A percentile compares a stretch with the other conserved stretches of the same genome.
phyloP scores from a whole-genome alignment of 2,797 vertebrate species.

The Paratrypauchen microcephalus region DNA sequence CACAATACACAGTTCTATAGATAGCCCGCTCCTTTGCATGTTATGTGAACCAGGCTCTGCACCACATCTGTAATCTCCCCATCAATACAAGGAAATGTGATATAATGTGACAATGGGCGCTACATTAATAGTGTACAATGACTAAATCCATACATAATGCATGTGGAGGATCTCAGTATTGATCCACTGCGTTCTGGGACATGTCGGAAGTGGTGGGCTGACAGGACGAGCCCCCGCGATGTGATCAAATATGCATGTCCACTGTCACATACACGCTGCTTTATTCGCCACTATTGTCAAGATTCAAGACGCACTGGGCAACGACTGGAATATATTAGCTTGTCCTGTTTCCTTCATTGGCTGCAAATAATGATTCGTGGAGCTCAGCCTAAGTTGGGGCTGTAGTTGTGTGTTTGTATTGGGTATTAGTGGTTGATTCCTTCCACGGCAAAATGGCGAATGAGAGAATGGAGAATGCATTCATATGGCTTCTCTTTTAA shows the following conservation, averaged over 20 bases:
- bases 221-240: background rate
- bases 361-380: background rate
- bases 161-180: background rate
- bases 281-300: background rate
- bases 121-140: conserved; percentile 6
- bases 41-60: conserved; percentile 5
- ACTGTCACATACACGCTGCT: background rate
- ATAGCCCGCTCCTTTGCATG: background rate
- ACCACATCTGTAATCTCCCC: background rate
- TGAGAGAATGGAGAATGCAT: background rate
- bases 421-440: background rate
- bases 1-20: background rate
- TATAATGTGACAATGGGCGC: conserved; percentile 7
- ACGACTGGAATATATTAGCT: background rate
- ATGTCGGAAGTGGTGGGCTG: conserved; percentile 9
- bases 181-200: background rate
- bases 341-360: background rate
- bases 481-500: too few species aligned
- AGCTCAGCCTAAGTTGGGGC: background rate
- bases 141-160: conserved; percentile 1
- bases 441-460: background rate
- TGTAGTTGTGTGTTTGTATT: background rate
- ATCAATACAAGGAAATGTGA: conserved; percentile 2
- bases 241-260: conserved; percentile 18
- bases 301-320: background rate